Percentiles rank a stretch among this genome's conserved stretches.
Conservation (phyloP, 2,888 invertebrate species). For the Bugula neritina region DNA sequence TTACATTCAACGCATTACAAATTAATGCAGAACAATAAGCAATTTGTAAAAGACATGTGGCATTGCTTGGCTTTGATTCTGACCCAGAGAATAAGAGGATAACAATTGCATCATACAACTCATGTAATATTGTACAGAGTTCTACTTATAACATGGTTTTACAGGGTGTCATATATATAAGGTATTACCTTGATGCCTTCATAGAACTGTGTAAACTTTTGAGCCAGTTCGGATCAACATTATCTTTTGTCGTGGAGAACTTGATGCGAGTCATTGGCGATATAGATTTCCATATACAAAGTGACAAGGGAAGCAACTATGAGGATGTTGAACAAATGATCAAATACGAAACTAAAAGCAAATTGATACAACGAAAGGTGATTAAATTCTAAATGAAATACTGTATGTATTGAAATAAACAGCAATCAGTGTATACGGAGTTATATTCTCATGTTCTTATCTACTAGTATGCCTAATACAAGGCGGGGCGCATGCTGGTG, state of each 20-base stretch:
- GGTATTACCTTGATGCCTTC: not conserved
- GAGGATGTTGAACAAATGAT: constrained; percentile 14
- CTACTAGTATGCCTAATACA: too few species aligned
- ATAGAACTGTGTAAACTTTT: constrained; percentile 9
- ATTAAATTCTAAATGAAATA: not conserved
- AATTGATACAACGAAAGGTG: constrained; percentile 5
- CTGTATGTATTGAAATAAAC: not conserved
- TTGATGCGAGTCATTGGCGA: not conserved
- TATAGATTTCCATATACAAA: not conserved
- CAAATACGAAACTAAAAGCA: constrained; percentile 7
- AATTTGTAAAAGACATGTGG: too few species aligned
- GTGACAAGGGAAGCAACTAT: not conserved
- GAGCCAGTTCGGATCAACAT: not conserved
- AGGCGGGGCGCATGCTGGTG: too few species aligned
- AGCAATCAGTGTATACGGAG: too few species aligned
- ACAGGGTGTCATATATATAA: not conserved
- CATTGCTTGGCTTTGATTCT: too few species aligned
- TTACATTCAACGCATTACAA: too few species aligned
- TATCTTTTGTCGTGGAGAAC: constrained; percentile 13
- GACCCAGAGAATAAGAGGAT: too few species aligned
- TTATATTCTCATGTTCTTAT: too few species aligned
- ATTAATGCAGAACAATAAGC: too few species aligned
- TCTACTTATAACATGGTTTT: too few species aligned
- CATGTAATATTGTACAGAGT: too few species aligned
- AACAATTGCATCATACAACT: too few species aligned